Evolutionary conservation across 2,888 invertebrate genomes (phyloP), one percentile per base, ranked within the genome.

Genomic region (Drosophila meridionalis): DNA sequence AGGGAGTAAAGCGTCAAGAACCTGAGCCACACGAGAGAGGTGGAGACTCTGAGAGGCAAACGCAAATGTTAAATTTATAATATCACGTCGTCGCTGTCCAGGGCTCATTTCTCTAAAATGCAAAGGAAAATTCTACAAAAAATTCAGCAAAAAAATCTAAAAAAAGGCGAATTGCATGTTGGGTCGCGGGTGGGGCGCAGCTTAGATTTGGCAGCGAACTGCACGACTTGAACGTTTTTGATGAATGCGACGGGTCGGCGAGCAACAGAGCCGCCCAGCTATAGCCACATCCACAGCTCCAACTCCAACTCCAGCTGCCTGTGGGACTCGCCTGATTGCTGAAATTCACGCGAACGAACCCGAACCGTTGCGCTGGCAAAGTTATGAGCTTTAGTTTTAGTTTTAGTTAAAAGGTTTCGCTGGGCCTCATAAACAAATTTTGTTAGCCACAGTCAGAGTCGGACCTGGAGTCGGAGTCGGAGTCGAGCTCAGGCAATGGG

Each of bases 371-470:
- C 71, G 55, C 53, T 20, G 20, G 55, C 68, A 62, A 74, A 89
- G 87, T 87, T 89, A 85, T 89, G 89, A 89, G 89, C 77, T 87
- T 89, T 73, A 85, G 87, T 87, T 79, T 79, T 77, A 79, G 80
- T 80, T 85, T 83, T 87, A 85, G 84, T 87, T 85, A 89, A 85
- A 85, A 85, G 85, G 89, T 82, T 77, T 81, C 66, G 79, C 72
- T 80, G 82, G 83, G 80, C 80, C 76, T 83, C 86, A 86, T 86
- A 88, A 84, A 88, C 86, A 86, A 88, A 86, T 84, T 82, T 75
- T n/a, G 62, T 47, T 67, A 36, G 82, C 43, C 82, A 73, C 38
- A 58, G 68, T 66, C 68, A 28, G 11, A 72, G 79, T 45, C 42
- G 20, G 0, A 64, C 36, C 3, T 8, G 20, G 20, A n/a, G 65